Evolutionary conservation across 2,113 vertebrate species (phyloP).

Genomic region (Lasiurus borealis): DNA sequence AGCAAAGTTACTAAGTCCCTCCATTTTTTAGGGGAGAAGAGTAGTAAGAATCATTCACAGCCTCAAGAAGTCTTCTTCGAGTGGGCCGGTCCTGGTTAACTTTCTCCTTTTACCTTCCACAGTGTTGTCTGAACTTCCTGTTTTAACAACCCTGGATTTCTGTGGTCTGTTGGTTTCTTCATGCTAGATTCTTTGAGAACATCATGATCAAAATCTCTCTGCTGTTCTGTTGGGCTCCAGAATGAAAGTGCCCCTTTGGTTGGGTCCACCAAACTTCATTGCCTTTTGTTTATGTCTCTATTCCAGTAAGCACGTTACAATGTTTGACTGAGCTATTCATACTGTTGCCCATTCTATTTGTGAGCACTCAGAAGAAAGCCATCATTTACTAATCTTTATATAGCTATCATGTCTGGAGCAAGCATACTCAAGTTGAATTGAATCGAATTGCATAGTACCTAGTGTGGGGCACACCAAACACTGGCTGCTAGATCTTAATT

Average conservation of each 20-base stretch:
- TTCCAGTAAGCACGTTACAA: not conserved
- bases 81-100: not conserved
- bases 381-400: constrained; percentile 30
- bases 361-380: not conserved
- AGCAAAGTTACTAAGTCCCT: not conserved
- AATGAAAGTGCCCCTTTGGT: not conserved
- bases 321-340: not conserved
- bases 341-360: not conserved
- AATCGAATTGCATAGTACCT: not conserved
- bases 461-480: not conserved
- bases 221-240: not conserved
- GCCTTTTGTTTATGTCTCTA: not conserved
- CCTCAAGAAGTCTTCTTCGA: not conserved
- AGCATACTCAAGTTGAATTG: not conserved
- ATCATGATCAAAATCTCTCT: not conserved
- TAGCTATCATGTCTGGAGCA: not conserved
- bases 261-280: not conserved
- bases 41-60: not conserved
- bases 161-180: not conserved
- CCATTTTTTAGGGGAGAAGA: not conserved
- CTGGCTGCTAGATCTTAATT: not conserved
- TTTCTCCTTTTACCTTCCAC: not conserved
- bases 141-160: not conserved
- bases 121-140: not conserved
- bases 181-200: not conserved